Evolutionary conservation across 2,113 vertebrate species (phyloP).

Genomic region (Tyto alba): DNA sequence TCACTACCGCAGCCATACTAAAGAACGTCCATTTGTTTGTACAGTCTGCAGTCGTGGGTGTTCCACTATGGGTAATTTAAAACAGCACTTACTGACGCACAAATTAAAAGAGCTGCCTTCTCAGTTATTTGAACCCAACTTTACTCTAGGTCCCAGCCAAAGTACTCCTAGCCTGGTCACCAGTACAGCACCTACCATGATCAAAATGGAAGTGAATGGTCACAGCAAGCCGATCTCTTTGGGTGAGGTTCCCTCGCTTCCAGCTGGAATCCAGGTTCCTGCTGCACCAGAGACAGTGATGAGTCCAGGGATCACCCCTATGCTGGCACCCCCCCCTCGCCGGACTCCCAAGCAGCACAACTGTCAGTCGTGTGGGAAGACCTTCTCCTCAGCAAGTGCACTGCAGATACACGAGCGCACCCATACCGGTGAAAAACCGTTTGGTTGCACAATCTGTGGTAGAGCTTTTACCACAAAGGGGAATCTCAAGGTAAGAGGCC

Average conservation of each 20-base stretch:
- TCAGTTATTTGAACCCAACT: slow-evolving; percentile 79
- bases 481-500: slow-evolving; percentile 94
- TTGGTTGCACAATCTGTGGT: slow-evolving; percentile 97
- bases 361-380: slow-evolving; percentile 98
- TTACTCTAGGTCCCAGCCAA: slow-evolving; percentile 86
- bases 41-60: slow-evolving; percentile 79
- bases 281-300: slow-evolving; percentile 85
- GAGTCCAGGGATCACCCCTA: slow-evolving; percentile 89
- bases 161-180: slow-evolving; percentile 86
- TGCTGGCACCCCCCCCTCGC: slow-evolving; percentile 94
- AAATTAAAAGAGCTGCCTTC: slow-evolving; percentile 76
- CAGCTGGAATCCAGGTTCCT: slow-evolving; percentile 85
- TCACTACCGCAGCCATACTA: slow-evolving; percentile 82
- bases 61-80: slow-evolving; percentile 85
- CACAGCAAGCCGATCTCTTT: slow-evolving; percentile 87
- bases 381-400: slow-evolving; percentile 98
- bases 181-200: slow-evolving; percentile 86
- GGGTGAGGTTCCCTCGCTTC: slow-evolving; percentile 85
- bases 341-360: slow-evolving; percentile 99
- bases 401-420: slow-evolving; percentile 99
- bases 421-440: slow-evolving; percentile 98
- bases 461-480: slow-evolving; percentile 99
- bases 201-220: slow-evolving; percentile 98
- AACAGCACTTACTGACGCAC: slow-evolving; percentile 85
- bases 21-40: slow-evolving; percentile 81